These are phyloP conservation scores for Oncorhynchus tshawytscha DNA, from an alignment of 2,113 vertebrate genomes.

Conservation along the genomic window DNA sequence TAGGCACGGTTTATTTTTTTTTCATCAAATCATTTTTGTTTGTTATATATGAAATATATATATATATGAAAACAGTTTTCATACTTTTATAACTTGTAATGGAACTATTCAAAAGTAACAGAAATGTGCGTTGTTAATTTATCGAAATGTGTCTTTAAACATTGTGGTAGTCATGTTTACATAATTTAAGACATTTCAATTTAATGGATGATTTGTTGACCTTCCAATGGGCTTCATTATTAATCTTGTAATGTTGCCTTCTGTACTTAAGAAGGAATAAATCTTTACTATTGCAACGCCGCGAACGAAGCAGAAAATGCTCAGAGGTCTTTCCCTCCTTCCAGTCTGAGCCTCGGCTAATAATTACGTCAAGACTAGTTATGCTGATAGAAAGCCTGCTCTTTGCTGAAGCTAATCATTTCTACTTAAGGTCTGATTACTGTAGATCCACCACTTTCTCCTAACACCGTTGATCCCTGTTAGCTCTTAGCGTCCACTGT, in stretches of 20 bases:
- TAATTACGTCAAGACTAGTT: conserved; percentile 56
- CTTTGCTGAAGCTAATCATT: conserved; percentile 63
- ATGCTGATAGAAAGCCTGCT: conserved; percentile 36
- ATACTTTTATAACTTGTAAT: too few relatives aligned
- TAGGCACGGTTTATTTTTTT: too few relatives aligned
- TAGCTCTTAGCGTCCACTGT: conserved; percentile 5
- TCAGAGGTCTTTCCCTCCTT: neutral
- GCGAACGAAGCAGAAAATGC: conserved; percentile 32
- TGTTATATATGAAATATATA: too few relatives aligned
- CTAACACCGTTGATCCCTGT: conserved; percentile 35
- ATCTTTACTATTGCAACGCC: conserved; percentile 20
- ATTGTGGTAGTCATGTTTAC: neutral
- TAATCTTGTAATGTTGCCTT: neutral
- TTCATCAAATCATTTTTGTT: too few relatives aligned
- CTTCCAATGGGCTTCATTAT: neutral
- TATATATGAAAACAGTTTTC: too few relatives aligned
- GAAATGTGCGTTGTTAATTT: too few relatives aligned
- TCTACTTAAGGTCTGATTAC: conserved; percentile 65
- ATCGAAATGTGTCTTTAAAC: neutral
- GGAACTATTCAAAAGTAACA: too few relatives aligned
- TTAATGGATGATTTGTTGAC: neutral
- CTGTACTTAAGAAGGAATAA: neutral
- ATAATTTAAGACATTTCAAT: neutral
- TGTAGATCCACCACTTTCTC: conserved; percentile 42
- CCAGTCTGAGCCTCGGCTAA: conserved; percentile 46